These are phyloP conservation scores for Pogonus chalceus DNA, from an alignment of 1,140 invertebrate species.

Conservation along the genomic window DNA sequence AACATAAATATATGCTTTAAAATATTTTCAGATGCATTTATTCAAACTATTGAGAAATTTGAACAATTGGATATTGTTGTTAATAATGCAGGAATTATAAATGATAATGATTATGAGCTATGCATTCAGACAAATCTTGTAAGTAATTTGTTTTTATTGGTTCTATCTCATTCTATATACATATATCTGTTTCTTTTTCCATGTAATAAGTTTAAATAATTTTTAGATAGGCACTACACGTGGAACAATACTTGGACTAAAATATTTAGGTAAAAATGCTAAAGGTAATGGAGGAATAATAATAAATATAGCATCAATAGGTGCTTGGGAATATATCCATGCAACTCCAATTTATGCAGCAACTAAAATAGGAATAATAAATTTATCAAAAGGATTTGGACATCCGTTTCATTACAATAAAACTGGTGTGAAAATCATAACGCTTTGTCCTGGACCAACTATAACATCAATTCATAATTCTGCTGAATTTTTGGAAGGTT, in stretches of 20 bases:
- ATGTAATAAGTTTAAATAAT: neutral
- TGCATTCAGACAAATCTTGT: slow-evolving; percentile 69
- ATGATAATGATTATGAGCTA: slow-evolving; percentile 63
- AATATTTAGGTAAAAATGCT: slow-evolving; percentile 58
- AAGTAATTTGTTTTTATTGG: too few relatives aligned
- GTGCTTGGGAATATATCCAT: slow-evolving; percentile 52
- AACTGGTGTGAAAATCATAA: slow-evolving; percentile 41
- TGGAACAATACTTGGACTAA: slow-evolving; percentile 55
- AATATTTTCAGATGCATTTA: slow-evolving; percentile 49
- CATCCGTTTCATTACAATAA: slow-evolving; percentile 39
- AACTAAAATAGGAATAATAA: slow-evolving; percentile 40
- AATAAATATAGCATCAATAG: slow-evolving; percentile 55
- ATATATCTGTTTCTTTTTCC: too few relatives aligned
- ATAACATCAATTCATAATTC: slow-evolving; percentile 26
- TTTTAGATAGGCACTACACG: slow-evolving; percentile 61
- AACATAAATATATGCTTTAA: too few relatives aligned
- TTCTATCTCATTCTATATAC: too few relatives aligned
- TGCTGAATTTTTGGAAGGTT: neutral
- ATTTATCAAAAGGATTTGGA: slow-evolving; percentile 19
- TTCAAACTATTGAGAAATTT: slow-evolving; percentile 57
- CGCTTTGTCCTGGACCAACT: slow-evolving; percentile 40
- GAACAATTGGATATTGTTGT: slow-evolving; percentile 63
- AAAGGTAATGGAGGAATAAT: slow-evolving; percentile 57
- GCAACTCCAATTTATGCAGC: slow-evolving; percentile 62
- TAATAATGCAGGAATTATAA: slow-evolving; percentile 67